Percentiles rank a stretch among this genome's conserved stretches.
Conservation (phyloP, 2,797 vertebrate species). For the Propithecus deckenii region DNA sequence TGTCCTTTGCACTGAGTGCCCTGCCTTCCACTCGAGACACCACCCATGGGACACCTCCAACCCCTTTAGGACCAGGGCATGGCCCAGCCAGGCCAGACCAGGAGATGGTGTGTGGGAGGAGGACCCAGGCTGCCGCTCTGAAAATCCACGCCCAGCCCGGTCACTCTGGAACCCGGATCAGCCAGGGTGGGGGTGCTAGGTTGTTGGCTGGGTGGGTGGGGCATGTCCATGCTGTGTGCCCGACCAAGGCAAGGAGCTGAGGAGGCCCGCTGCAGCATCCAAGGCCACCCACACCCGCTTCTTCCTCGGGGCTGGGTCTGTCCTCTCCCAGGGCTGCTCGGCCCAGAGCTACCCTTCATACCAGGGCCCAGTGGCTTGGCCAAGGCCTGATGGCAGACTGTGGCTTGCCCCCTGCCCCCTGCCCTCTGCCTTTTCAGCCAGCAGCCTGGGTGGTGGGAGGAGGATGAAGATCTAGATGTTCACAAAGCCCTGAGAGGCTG, state of each 20-base stretch:
- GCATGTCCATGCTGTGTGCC: background rate
- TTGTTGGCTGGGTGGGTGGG: background rate
- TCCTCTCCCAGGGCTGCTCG: background rate
- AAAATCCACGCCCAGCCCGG: background rate
- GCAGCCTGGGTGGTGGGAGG: background rate
- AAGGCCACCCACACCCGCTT: background rate
- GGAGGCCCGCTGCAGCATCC: background rate
- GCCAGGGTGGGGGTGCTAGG: background rate
- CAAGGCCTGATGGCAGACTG: background rate
- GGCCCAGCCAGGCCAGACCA: background rate
- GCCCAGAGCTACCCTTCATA: background rate
- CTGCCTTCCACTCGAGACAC: background rate
- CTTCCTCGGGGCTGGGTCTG: fast-evolving
- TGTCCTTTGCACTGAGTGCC: background rate
- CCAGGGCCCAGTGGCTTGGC: background rate
- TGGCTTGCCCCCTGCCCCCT: background rate
- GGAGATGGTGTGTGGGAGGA: background rate
- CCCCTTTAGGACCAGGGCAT: background rate
- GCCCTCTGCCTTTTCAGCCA: background rate
- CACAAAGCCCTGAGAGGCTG: constrained; percentile 38
- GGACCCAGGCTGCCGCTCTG: background rate
- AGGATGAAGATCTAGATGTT: constrained; percentile 6
- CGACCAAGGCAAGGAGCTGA: background rate
- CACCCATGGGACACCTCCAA: background rate
- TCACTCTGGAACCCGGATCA: background rate